Evolutionary conservation across 2,113 vertebrate species (phyloP), one percentile per base, ranked within the genome.

Genomic region (Sterna hirundo): DNA sequence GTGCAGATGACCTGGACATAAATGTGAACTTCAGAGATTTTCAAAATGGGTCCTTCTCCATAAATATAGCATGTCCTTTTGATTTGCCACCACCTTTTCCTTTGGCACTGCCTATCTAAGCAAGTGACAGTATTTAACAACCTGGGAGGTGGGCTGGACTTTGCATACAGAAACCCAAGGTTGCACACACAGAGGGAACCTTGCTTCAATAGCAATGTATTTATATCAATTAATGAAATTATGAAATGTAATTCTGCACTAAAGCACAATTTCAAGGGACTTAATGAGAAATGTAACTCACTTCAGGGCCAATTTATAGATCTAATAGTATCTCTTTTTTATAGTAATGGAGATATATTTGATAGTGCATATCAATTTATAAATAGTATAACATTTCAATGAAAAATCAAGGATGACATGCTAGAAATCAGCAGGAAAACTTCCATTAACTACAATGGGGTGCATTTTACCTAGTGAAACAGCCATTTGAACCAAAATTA

Each of bases 211-310:
- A 87, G 19, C 65, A 58, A 66, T 1, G 1, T 51, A 10, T 81
- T 90, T 86, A 38, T 94, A 94, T 82, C 69, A 97, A 77, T 94
- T 88, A 38, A 90, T 79, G 69, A 95, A 95, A 96, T 91, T 88
- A 87, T 76, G 70, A 80, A 76, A 86, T n/a, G 18, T 14, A 81
- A 25, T 92, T 92, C 54, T 88, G 26, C 0, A 9, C 52, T 93
- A 94, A 83, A 96, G 81, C 38, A 94, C 84, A 92, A 88, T 97
- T 97, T 97, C 47, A 93, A 76, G 18, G 29, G n/a, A 75, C 57
- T 40, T 66, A 55, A 46, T 94, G 96, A 94, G 88, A 83, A 72
- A 51, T n/a, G 13, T 47, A 80, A 80, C 13, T 64, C 19, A 80
- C 64, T 76, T 76, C 51, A 86, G 80, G 66, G 57, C 20, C 29